Percentiles rank a stretch among this genome's conserved stretches.
These are phyloP conservation scores for Heliocidaris erythrogramma DNA, from an alignment of 35 echinoderm and acorn worm genomes.

Conservation along the genomic window DNA sequence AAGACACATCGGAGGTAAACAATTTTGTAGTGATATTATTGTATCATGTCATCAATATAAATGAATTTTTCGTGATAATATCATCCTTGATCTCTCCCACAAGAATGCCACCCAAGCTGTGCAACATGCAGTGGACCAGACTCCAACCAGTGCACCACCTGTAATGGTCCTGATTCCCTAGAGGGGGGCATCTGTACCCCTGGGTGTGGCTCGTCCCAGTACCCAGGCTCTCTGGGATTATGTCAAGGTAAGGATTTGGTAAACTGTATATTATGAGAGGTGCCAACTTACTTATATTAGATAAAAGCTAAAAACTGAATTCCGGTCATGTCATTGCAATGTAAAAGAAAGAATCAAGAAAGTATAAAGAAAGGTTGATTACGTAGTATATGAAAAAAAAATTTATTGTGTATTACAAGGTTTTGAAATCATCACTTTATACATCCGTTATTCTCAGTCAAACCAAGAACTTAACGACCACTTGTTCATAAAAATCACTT, in stretches of 20 bases:
- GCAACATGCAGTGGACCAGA: slow-evolving; percentile 64
- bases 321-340: too few species aligned
- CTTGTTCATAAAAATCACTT: not conserved
- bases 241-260: slow-evolving; percentile 73
- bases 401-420: too few species aligned
- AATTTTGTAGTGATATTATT: too few species aligned
- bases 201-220: slow-evolving; percentile 73
- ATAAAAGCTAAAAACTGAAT: too few species aligned
- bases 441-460: too few species aligned
- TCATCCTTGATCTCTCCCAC: not conserved
- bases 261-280: too few species aligned
- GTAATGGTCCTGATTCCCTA: slow-evolving; percentile 54
- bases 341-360: too few species aligned
- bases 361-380: too few species aligned
- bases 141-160: slow-evolving; percentile 66
- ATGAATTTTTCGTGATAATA: not conserved
- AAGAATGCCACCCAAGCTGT: slow-evolving; percentile 96
- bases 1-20: too few species aligned
- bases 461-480: not conserved
- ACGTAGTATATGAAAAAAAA: not conserved
- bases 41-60: not conserved
- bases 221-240: slow-evolving; percentile 45
- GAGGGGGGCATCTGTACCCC: slow-evolving; percentile 64
- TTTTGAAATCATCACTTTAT: too few species aligned
- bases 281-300: too few species aligned